phyloP scores from a whole-genome alignment of 1,140 invertebrate genomes.

The Macrobrachium rosenbergii region DNA sequence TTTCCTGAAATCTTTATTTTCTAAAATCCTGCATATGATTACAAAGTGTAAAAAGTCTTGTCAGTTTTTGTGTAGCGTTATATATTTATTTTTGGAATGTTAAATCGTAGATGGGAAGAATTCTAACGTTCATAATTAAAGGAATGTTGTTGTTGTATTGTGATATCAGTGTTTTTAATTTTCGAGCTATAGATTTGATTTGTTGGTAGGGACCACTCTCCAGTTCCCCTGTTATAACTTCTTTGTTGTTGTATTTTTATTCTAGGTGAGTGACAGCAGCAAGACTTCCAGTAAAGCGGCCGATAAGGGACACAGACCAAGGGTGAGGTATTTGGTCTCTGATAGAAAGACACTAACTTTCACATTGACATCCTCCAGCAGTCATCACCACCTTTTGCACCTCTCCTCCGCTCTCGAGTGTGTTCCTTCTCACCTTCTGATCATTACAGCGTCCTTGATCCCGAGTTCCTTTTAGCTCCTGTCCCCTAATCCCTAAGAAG shows the following conservation, averaged over 20 bases:
- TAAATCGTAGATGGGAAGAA: too few species aligned
- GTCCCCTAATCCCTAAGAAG: neutral
- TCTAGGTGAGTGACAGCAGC: constrained; percentile 50
- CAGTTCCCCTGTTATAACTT: constrained; percentile 9
- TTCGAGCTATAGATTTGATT: too few species aligned
- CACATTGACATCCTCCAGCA: neutral
- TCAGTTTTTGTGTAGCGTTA: too few species aligned
- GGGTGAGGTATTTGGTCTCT: constrained; percentile 31
- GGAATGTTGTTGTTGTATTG: too few species aligned
- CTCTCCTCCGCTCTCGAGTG: neutral
- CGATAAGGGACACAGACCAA: constrained; percentile 38
- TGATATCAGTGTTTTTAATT: too few species aligned
- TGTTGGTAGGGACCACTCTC: neutral
- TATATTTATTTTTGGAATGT: too few species aligned
- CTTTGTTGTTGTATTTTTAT: constrained; percentile 38
- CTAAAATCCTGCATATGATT: too few species aligned
- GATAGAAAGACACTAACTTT: neutral
- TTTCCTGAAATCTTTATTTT: too few species aligned
- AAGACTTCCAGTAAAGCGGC: constrained; percentile 41
- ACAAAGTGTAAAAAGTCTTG: too few species aligned
- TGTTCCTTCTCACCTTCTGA: neutral
- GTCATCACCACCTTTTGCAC: neutral
- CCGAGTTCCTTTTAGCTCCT: neutral
- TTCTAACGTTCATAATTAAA: too few species aligned
- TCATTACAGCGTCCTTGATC: neutral